Base-by-base conservation (phyloP, 2,797 vertebrate genomes). In the Rallus crepitans region DNA sequence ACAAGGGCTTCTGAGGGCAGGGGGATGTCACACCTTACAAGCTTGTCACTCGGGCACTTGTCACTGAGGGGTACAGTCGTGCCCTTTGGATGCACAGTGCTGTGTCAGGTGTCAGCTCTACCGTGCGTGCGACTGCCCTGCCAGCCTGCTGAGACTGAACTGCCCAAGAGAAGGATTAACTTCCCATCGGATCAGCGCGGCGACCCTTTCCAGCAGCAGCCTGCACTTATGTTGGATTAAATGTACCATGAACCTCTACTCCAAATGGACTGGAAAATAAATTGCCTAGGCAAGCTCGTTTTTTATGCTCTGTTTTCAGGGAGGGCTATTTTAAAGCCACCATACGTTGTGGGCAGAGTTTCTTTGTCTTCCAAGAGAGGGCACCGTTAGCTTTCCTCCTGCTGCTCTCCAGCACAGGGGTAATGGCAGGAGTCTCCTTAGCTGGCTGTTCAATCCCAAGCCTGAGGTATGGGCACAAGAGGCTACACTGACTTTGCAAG, bases 341-440 rank as follows among this genome's bases (percentile, higher is more conserved):
- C 2, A 14, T 45, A 16, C 11, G 31, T 37, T 64, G 68, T 24
- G 40, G 45, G 65, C 45, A 28, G n/a, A 60, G 30, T 56, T 90
- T 6, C 13, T 40, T 91, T 88, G 25, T 53, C 33, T 91, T 87
- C 92, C 93, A 91, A 91, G 75, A 96, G 94, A 85, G 93, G 95
- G 93, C 94, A 95, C 92, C 57, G 33, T 71, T 21, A 78, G 56
- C 89, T 82, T 92, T 90, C 15, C 78, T 90, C 72, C 60, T 33
- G 33, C 35, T 52, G 23, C 40, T 63, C 42, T 66, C 78, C 18
- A n/a, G 39, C 48, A 7, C 33, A 11, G 24, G 45, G 72, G 20
- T 45, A 21, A 31, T 5, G 23, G 45, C 3, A 50, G 24, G 1
- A 66, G 21, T 8, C 28, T 19, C 39, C 4, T 2, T 23, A 35